Evolutionary conservation across 2,888 invertebrate genomes (phyloP), one percentile per base, ranked within the genome.

Genomic region (Actias luna): DNA sequence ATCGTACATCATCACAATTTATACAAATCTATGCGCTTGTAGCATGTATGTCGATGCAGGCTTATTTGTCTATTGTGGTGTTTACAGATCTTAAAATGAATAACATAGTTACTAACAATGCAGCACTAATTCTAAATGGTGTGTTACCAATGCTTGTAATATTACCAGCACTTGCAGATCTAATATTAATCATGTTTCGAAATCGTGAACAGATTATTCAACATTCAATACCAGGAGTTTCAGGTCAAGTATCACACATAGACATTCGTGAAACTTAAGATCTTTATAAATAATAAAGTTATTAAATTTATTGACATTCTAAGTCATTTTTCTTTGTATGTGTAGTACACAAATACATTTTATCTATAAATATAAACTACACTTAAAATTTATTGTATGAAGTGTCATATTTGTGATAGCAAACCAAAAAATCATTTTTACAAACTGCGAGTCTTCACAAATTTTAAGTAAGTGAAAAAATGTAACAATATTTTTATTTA

Each of bases 131-230:
- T 12, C 65, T 91, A 27, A 85, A 89, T 69, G 88, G 83, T 22
- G 68, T 91, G 14, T 65, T 90, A 8, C 89, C 90, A 5, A 77
- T 89, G 75, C 71, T 89, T 2, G 80, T 76, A 57, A 75, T 80
- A 66, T 64, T 83, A 12, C 61, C 88, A 39, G 46, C 89, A 59
- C 61, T 87, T 25, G 76, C 80, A n/a, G 88, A 90, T 65, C 71
- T 89, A 2, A 72, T 83, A 25, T 65, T 84, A 16, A 68, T 81
- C n/a, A 64, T 83, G 60, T 81, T 88, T 65, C 74, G 82, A 1
- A 71, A 67, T 61, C 82, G 84, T 12, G 67, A 75, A 29, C 67
- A 63, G 29, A 67, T 71, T 16, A 18, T 63, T 5, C 60, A 70
- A 14, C 63, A 72, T 2, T 69, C 75, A 27, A 60, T 67, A n/a